These are phyloP conservation scores for Calidris pygmaea DNA, from an alignment of 2,113 vertebrate genomes.

Conservation along the genomic window DNA sequence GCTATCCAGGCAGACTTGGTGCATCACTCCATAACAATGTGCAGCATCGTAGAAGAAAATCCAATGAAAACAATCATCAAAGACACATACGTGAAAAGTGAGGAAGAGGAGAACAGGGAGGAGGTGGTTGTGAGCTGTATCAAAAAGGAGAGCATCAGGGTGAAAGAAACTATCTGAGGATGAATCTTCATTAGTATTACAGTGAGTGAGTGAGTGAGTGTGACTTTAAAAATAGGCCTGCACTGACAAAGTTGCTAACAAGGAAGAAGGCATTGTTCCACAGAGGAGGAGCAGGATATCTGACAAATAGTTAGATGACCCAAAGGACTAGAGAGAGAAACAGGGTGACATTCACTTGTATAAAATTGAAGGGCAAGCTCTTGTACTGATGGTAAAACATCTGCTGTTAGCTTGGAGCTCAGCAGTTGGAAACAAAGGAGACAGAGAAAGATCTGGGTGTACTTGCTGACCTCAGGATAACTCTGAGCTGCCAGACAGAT, in stretches of 20 bases:
- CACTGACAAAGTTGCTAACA: neutral
- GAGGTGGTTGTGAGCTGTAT: neutral
- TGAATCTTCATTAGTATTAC: neutral
- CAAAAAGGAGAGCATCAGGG: neutral
- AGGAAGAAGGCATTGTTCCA: constrained; percentile 13
- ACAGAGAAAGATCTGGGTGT: constrained; percentile 42
- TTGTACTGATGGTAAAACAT: constrained; percentile 34
- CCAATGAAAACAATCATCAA: neutral
- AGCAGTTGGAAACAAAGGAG: constrained; percentile 26
- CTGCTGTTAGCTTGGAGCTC: constrained; percentile 46
- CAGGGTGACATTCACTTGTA: constrained; percentile 10
- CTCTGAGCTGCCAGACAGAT: constrained; percentile 43
- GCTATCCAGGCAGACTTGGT: neutral
- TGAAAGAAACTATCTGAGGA: neutral
- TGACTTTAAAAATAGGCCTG: constrained; percentile 10
- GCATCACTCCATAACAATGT: neutral
- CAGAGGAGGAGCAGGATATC: neutral
- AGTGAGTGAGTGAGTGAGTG: neutral
- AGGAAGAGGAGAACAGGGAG: neutral
- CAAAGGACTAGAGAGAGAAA: constrained; percentile 9
- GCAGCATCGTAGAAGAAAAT: neutral
- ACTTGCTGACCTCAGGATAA: constrained; percentile 32
- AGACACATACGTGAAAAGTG: neutral
- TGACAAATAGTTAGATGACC: constrained; percentile 19
- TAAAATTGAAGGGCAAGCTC: neutral